A percentile compares a stretch with the other conserved stretches of the same genome.
phyloP scores from a whole-genome alignment of 1,140 invertebrate species.

The Geopemphigus sp. region DNA sequence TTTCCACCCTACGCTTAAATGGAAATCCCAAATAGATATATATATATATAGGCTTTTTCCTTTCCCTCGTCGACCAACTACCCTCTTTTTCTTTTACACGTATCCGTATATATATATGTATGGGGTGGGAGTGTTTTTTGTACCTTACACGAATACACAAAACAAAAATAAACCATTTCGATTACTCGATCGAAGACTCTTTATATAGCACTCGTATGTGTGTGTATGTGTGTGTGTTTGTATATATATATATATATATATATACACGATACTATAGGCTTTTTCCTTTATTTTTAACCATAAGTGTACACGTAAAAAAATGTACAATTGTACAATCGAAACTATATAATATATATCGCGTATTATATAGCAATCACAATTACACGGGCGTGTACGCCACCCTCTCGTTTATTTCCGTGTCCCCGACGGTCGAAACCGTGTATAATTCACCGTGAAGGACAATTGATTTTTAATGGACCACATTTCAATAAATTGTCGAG shows the following conservation, averaged over 20 bases:
- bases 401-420: conserved; percentile 33
- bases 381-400: conserved; percentile 13
- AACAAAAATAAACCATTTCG: conserved; percentile 30
- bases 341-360: too few relatives aligned
- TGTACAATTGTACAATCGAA: conserved; percentile 41
- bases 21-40: conserved; percentile 35
- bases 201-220: not conserved
- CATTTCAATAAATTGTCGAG: conserved; percentile 43
- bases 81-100: not conserved
- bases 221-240: too few relatives aligned
- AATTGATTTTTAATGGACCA: conserved; percentile 48
- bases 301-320: conserved; percentile 24
- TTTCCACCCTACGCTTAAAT: conserved; percentile 30
- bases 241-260: too few relatives aligned
- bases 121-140: not conserved
- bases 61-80: conserved; percentile 12
- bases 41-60: conserved; percentile 20
- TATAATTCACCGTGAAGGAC: conserved; percentile 45
- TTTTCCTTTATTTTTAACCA: too few relatives aligned
- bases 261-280: not conserved
- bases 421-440: conserved; percentile 19
- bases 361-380: conserved; percentile 40
- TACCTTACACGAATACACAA: conserved; percentile 14
- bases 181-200: conserved; percentile 28
- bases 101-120: not conserved